These are phyloP conservation scores for Clarias laeviceps DNA, from an alignment of 2,797 vertebrate genomes.

Conservation along the genomic window DNA sequence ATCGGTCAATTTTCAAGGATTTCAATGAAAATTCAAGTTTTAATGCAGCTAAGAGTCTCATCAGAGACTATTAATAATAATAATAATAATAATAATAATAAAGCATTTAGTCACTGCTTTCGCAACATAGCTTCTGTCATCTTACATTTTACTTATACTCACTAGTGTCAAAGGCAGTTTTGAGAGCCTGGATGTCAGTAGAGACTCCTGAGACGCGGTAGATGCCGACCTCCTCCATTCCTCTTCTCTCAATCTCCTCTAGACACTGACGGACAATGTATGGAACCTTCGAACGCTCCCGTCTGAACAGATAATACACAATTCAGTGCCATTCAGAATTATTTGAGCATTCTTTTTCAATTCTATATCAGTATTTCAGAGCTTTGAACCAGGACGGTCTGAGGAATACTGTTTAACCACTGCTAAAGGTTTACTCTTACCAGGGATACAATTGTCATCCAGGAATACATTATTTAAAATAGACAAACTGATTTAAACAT, in stretches of 20 bases:
- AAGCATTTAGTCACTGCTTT: background rate
- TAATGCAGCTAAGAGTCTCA: too few species aligned
- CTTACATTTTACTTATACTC: conserved; percentile 67
- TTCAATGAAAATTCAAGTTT: too few species aligned
- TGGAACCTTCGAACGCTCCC: conserved; percentile 96
- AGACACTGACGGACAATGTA: conserved; percentile 97
- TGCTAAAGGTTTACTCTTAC: background rate
- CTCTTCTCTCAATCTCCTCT: conserved; percentile 96
- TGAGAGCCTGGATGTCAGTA: conserved; percentile 95
- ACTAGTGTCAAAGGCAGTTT: conserved; percentile 97
- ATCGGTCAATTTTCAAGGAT: too few species aligned
- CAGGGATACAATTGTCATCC: background rate
- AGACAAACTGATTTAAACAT: background rate
- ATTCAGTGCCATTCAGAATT: background rate
- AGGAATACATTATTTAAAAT: background rate
- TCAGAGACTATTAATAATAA: too few species aligned
- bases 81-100: background rate
- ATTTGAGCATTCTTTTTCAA: background rate
- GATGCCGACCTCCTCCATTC: conserved; percentile 98
- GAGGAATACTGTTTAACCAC: background rate
- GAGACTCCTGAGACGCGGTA: conserved; percentile 96
- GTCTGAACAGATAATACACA: conserved; percentile 67
- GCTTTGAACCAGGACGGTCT: background rate
- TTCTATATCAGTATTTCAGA: background rate
- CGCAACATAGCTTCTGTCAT: background rate